Evolutionary conservation across 2,888 invertebrate genomes (phyloP).

Genomic region (Brenthis ino): DNA sequence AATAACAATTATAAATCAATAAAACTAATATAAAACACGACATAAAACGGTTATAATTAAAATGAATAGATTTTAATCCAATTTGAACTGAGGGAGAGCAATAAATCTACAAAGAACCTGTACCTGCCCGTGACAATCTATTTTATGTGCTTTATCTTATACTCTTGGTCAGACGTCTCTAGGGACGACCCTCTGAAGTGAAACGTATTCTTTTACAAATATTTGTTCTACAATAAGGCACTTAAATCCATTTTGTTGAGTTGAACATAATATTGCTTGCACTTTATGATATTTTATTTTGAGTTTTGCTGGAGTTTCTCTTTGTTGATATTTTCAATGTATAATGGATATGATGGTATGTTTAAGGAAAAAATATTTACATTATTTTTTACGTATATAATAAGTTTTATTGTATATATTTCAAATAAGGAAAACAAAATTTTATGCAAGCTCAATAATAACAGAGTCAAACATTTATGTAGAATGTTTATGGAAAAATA

Average conservation of each 20-base stretch:
- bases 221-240: constrained; percentile 29
- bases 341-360: not conserved
- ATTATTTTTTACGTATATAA: too few relatives aligned
- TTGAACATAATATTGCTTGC: constrained; percentile 23
- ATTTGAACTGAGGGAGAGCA: constrained; percentile 31
- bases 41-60: constrained; percentile 26
- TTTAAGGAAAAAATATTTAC: not conserved
- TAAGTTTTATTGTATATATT: too few relatives aligned
- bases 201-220: constrained; percentile 36
- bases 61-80: constrained; percentile 34
- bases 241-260: constrained; percentile 26
- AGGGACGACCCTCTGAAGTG: constrained; percentile 31
- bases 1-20: constrained; percentile 5
- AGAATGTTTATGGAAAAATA: too few relatives aligned
- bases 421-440: too few relatives aligned
- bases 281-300: constrained; percentile 16
- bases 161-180: constrained; percentile 34
- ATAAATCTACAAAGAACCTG: constrained; percentile 36
- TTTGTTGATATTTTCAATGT: not conserved
- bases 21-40: constrained; percentile 5
- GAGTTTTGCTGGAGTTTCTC: not conserved
- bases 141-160: constrained; percentile 39
- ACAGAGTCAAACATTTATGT: too few relatives aligned
- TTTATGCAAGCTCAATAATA: too few relatives aligned
- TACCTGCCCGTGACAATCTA: constrained; percentile 38